phyloP scores from a whole-genome alignment of 2,888 invertebrate genomes.

The Lasioglossum oenotherae region DNA sequence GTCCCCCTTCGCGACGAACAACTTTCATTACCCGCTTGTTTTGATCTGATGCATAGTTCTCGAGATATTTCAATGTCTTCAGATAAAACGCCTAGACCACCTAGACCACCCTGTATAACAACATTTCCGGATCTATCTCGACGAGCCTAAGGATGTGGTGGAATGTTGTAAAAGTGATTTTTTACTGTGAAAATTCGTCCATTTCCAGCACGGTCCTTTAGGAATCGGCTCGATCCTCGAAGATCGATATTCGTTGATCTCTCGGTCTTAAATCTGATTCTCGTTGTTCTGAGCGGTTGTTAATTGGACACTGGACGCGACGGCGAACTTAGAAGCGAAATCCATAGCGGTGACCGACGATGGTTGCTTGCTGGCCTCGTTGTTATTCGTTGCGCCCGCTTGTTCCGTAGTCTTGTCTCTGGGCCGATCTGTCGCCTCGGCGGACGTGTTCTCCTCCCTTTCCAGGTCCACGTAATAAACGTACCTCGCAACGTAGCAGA shows the following conservation, averaged over 20 bases:
- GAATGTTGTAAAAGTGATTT: too few relatives aligned
- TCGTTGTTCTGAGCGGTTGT: not conserved
- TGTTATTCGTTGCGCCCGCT: slow-evolving; percentile 71
- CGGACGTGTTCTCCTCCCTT: slow-evolving; percentile 43
- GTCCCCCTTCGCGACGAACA: too few relatives aligned
- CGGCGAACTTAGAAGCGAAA: not conserved
- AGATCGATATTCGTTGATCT: not conserved
- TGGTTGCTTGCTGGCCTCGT: slow-evolving; percentile 59
- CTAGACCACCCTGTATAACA: too few relatives aligned
- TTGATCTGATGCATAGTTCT: too few relatives aligned
- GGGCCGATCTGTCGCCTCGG: slow-evolving; percentile 68
- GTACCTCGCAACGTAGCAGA: slow-evolving; percentile 87
- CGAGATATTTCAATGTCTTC: too few relatives aligned
- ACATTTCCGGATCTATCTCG: too few relatives aligned
- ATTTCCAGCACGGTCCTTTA: not conserved
- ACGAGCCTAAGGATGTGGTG: too few relatives aligned
- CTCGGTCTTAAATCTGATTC: not conserved
- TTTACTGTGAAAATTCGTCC: not conserved
- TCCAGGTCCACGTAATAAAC: slow-evolving; percentile 86
- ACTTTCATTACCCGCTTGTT: too few relatives aligned
- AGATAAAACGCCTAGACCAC: too few relatives aligned
- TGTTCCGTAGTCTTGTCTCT: slow-evolving; percentile 71
- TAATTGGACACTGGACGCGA: not conserved
- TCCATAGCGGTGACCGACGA: slow-evolving; percentile 39
- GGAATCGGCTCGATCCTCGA: not conserved